These are phyloP conservation scores for Psilopsiagon aurifrons DNA, from an alignment of 2,113 vertebrate genomes.

Conservation along the genomic window DNA sequence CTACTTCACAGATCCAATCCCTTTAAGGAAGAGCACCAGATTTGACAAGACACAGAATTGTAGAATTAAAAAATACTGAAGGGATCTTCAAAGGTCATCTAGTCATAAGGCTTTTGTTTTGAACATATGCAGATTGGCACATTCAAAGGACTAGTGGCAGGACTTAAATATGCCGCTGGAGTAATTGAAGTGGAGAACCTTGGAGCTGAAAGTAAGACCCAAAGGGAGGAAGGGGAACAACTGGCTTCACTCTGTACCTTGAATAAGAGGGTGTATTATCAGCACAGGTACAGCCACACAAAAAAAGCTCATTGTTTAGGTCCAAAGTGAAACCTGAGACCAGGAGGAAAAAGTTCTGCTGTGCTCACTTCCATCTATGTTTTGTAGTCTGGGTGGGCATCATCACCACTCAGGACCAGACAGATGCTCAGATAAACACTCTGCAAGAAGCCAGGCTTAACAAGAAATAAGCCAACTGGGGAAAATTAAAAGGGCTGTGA, in stretches of 20 bases:
- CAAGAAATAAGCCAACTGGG: background rate
- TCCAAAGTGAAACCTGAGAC: background rate
- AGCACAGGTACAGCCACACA: background rate
- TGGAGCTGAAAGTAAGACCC: background rate
- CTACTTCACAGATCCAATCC: background rate
- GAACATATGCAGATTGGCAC: background rate
- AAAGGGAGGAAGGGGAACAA: background rate
- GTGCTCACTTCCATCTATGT: rapidly evolving
- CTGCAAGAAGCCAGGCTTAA: background rate
- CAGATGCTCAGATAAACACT: background rate
- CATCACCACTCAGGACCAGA: background rate
- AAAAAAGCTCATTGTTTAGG: background rate
- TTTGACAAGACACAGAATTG: background rate
- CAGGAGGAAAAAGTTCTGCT: rapidly evolving
- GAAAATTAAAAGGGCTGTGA: background rate
- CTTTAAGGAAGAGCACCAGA: background rate
- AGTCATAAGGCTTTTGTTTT: background rate
- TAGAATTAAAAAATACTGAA: background rate
- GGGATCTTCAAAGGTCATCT: background rate
- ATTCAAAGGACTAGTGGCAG: background rate
- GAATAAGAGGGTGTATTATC: background rate
- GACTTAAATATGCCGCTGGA: background rate
- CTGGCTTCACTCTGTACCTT: background rate
- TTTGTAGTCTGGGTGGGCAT: background rate
- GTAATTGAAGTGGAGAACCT: background rate